Percentiles rank a stretch among this genome's conserved stretches.
Evolutionary conservation across 2,797 vertebrate genomes (phyloP).

Genomic region (Salarias fasciatus): DNA sequence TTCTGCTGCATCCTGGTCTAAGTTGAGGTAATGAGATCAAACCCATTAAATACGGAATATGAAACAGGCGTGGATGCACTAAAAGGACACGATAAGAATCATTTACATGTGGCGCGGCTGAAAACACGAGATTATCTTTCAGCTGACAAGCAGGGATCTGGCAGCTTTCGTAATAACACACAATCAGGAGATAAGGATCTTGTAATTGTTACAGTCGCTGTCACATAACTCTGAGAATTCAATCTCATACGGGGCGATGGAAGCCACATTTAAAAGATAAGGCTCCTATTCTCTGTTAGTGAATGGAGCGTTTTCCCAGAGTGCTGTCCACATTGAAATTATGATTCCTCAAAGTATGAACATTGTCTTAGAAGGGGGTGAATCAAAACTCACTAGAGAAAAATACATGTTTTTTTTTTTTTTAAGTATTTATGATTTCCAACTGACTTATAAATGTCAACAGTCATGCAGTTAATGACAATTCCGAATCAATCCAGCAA

Average conservation of each 20-base stretch:
- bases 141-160: background rate
- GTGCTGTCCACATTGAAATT: background rate
- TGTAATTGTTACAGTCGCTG: background rate
- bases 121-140: background rate
- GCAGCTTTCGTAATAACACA: background rate
- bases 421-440: no score
- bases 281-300: background rate
- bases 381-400: no score
- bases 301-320: no score
- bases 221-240: background rate
- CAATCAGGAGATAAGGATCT: background rate
- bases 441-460: no score
- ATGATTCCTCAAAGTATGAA: no score
- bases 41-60: background rate
- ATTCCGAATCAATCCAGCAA: no score
- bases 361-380: no score
- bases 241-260: background rate
- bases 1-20: background rate
- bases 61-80: background rate
- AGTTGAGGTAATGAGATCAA: background rate
- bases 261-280: slow-evolving; percentile 1
- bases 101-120: background rate
- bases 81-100: background rate
- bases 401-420: no score
- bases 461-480: no score